Conservation (phyloP, 1,140 invertebrate genomes). For the Lordiphosa collinella region DNA sequence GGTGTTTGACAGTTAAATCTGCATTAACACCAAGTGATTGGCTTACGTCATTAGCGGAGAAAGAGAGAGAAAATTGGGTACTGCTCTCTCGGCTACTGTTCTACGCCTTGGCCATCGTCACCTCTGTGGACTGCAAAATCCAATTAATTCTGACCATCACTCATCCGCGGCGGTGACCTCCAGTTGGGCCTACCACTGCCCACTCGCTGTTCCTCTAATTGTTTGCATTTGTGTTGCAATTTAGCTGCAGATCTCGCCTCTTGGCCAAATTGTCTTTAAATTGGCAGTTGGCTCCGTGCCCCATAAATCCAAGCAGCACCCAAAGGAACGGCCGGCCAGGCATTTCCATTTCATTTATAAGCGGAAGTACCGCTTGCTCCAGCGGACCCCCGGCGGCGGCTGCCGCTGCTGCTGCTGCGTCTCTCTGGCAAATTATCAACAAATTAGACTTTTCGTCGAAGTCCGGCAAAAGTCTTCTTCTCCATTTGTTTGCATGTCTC, state of each 20-base stretch:
- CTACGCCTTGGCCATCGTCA: slow-evolving; percentile 33
- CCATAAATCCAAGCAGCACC: slow-evolving; percentile 72
- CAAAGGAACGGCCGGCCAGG: background rate
- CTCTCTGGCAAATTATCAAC: slow-evolving; percentile 76
- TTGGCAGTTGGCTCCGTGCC: slow-evolving; percentile 70
- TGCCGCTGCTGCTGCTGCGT: too few relatives aligned
- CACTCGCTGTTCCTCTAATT: slow-evolving; percentile 35
- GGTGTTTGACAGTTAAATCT: background rate
- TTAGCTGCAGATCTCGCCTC: slow-evolving; percentile 62
- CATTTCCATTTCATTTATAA: slow-evolving; percentile 10
- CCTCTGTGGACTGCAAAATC: slow-evolving; percentile 17
- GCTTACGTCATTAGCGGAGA: background rate
- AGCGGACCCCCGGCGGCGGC: slow-evolving; percentile 9
- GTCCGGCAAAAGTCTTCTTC: slow-evolving; percentile 1
- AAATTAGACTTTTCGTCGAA: slow-evolving; percentile 78
- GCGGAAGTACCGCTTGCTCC: slow-evolving; percentile 10
- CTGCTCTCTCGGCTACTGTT: slow-evolving; percentile 20
- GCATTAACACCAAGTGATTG: slow-evolving; percentile 3
- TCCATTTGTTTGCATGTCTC: slow-evolving; percentile 72
- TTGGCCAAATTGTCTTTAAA: slow-evolving; percentile 78
- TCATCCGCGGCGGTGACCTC: slow-evolving; percentile 16
- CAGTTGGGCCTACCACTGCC: slow-evolving; percentile 7
- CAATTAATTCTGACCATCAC: slow-evolving; percentile 35
- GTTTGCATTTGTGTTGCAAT: slow-evolving; percentile 71
- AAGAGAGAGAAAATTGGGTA: background rate